A percentile compares a stretch with the other conserved stretches of the same genome.
Conservation (phyloP, 2,113 vertebrate species). For the Meriones unguiculatus region DNA sequence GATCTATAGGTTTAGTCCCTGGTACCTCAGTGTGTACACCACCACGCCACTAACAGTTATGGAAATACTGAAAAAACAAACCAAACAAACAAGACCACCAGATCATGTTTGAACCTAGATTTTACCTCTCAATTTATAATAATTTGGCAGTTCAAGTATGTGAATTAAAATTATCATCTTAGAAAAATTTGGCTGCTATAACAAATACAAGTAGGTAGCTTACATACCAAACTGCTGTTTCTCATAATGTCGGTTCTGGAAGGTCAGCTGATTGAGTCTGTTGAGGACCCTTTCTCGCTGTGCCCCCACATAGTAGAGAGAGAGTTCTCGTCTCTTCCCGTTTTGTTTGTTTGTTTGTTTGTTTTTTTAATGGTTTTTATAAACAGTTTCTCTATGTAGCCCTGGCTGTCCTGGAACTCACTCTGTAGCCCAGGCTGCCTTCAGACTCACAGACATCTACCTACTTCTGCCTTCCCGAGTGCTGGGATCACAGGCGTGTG, state of each 20-base stretch:
- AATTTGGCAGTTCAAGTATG: slow-evolving; percentile 18
- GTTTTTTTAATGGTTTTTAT: background rate
- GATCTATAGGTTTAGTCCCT: background rate
- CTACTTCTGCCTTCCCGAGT: background rate
- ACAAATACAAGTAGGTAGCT: background rate
- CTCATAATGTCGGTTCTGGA: background rate
- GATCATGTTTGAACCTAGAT: background rate
- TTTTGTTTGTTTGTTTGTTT: background rate
- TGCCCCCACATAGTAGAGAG: background rate
- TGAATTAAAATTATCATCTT: slow-evolving; percentile 21
- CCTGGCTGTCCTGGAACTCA: background rate
- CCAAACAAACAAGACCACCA: background rate
- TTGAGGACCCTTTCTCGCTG: background rate
- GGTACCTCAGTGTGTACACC: background rate
- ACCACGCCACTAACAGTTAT: background rate
- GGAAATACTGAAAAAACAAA: slow-evolving; percentile 23
- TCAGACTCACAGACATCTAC: background rate
- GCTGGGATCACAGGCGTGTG: background rate
- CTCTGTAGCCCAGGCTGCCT: background rate
- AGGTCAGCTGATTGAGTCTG: background rate
- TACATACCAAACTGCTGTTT: background rate
- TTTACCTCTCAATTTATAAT: slow-evolving; percentile 19
- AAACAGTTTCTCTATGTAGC: background rate
- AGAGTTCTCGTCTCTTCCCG: background rate
- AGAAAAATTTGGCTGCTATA: background rate